These are phyloP conservation scores for Syngnathus typhle DNA, from an alignment of 2,113 vertebrate genomes.

Conservation along the genomic window DNA sequence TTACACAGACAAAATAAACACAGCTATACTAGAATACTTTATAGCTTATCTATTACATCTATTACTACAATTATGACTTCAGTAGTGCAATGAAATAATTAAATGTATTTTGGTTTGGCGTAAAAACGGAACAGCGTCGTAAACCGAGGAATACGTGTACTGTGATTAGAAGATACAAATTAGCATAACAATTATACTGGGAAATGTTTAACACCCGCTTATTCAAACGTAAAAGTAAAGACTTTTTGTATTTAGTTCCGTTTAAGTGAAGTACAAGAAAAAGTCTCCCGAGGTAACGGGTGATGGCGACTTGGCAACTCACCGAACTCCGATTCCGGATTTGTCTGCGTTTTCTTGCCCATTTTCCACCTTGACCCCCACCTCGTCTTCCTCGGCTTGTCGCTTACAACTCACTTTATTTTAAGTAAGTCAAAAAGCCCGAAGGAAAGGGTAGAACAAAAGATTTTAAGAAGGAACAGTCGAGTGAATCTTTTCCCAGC, in stretches of 20 bases:
- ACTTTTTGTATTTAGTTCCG: background rate
- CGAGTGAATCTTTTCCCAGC: conserved; percentile 51
- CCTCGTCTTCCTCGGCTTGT: background rate
- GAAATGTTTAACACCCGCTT: background rate
- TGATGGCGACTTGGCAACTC: conserved; percentile 34
- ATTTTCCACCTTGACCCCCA: conserved; percentile 15
- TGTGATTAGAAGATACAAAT: background rate
- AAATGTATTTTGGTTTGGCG: too few relatives aligned
- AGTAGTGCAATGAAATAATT: too few relatives aligned
- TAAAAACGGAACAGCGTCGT: too few relatives aligned
- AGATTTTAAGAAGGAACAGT: background rate
- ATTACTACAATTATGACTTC: too few relatives aligned
- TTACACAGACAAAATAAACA: too few relatives aligned
- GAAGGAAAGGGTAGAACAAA: background rate
- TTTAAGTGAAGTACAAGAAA: background rate
- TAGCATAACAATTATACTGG: too few relatives aligned
- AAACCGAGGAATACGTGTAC: background rate
- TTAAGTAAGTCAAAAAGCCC: background rate
- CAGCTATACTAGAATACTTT: too few relatives aligned
- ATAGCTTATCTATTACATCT: too few relatives aligned
- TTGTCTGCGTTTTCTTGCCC: conserved; percentile 20
- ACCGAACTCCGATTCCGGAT: conserved; percentile 58
- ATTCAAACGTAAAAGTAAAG: background rate
- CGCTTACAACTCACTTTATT: background rate
- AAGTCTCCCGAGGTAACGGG: conserved; percentile 5